Evolutionary conservation across 2,888 invertebrate species (phyloP).

Genomic region (Pterostichus niger): DNA sequence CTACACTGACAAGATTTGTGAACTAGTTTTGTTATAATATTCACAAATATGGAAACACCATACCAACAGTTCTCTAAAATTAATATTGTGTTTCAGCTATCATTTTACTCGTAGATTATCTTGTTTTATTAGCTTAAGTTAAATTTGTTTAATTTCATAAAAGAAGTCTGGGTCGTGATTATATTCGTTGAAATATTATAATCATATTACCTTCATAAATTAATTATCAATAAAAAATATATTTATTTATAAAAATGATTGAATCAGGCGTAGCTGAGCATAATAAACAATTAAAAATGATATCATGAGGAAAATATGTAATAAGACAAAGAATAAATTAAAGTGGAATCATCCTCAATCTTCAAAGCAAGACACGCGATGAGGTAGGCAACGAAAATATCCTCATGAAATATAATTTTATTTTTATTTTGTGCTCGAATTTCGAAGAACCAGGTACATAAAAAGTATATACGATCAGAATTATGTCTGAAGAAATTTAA

Average conservation of each 20-base stretch:
- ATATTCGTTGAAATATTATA: too few relatives aligned
- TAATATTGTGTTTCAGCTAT: too few relatives aligned
- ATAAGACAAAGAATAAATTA: constrained; percentile 37
- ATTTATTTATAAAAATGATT: background rate
- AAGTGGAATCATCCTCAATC: background rate
- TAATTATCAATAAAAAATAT: background rate
- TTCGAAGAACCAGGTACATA: background rate
- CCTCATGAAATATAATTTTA: constrained; percentile 6
- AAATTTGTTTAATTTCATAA: too few relatives aligned
- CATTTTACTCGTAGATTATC: too few relatives aligned
- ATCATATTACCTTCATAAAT: background rate
- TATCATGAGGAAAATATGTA: constrained; percentile 16
- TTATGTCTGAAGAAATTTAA: background rate
- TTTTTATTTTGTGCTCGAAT: constrained; percentile 21
- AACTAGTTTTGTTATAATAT: too few relatives aligned
- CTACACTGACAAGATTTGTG: too few relatives aligned
- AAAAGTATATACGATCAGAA: constrained; percentile 6
- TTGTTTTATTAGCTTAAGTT: too few relatives aligned
- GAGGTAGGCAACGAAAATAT: constrained; percentile 42
- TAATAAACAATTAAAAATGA: constrained; percentile 5
- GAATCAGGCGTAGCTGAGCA: background rate
- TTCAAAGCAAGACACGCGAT: background rate
- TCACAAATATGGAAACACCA: too few relatives aligned
- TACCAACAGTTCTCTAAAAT: too few relatives aligned
- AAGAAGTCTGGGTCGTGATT: too few relatives aligned